Evolutionary conservation across 2,113 vertebrate genomes (phyloP).

Genomic region (Sander vitreus): DNA sequence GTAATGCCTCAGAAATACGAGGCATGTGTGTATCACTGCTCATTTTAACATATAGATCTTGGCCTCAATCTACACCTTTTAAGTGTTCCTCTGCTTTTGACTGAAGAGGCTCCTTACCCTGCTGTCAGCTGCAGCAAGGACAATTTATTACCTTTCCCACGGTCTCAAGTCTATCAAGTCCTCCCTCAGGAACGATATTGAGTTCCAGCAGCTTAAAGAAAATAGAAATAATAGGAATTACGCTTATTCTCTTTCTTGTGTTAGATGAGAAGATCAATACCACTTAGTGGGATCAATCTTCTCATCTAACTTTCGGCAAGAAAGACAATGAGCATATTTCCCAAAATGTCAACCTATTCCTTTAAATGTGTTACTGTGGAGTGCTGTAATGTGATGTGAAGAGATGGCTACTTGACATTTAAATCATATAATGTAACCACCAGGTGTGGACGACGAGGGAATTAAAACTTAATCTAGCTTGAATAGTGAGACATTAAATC

Average conservation of each 20-base stretch:
- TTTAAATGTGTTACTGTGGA: neutral
- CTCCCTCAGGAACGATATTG: neutral
- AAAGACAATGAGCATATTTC: neutral
- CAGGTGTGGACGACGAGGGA: neutral
- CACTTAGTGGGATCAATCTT: neutral
- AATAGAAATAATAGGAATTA: neutral
- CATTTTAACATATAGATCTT: slow-evolving; percentile 40
- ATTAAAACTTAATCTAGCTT: slow-evolving; percentile 29
- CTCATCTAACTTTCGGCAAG: neutral
- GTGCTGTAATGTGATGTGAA: neutral
- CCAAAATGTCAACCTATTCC: neutral
- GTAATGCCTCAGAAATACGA: slow-evolving; percentile 23
- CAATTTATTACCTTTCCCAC: neutral
- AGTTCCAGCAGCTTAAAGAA: slow-evolving; percentile 10
- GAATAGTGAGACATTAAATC: slow-evolving; percentile 27
- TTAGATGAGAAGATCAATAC: slow-evolving; percentile 1
- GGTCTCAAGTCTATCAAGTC: neutral
- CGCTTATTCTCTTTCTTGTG: neutral
- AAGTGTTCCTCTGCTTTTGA: slow-evolving; percentile 13
- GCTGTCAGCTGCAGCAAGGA: slow-evolving; percentile 5
- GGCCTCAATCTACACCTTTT: neutral
- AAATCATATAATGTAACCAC: neutral
- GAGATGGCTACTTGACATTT: neutral
- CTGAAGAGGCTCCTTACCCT: neutral
- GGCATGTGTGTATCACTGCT: slow-evolving; percentile 37